These are phyloP conservation scores for Hybognathus amarus DNA, from an alignment of 2,797 vertebrate genomes.

Conservation along the genomic window DNA sequence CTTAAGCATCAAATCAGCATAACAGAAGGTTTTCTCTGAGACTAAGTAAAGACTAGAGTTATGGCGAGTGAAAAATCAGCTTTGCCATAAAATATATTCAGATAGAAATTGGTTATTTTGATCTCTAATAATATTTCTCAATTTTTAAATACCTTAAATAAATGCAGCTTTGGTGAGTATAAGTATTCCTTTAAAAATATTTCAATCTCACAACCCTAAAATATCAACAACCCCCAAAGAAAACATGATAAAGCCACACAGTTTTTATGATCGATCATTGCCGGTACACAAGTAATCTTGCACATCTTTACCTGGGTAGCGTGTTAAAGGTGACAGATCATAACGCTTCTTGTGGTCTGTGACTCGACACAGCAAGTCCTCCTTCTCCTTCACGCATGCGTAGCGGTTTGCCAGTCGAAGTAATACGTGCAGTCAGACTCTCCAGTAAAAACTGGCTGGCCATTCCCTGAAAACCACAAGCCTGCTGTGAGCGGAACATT, in stretches of 20 bases:
- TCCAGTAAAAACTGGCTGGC: slow-evolving; percentile 83
- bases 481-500: neutral
- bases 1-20: neutral
- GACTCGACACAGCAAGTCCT: slow-evolving; percentile 86
- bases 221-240: neutral
- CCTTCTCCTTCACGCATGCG: slow-evolving; percentile 89
- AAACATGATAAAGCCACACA: neutral
- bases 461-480: slow-evolving; percentile 71
- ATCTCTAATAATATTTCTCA: neutral
- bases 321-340: slow-evolving; percentile 87
- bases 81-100: neutral
- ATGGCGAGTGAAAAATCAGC: neutral
- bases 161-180: neutral
- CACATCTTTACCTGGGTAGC: slow-evolving; percentile 80
- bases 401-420: slow-evolving; percentile 92
- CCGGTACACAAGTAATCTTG: neutral
- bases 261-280: neutral
- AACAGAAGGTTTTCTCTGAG: neutral
- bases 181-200: neutral
- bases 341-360: slow-evolving; percentile 82
- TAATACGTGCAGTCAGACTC: slow-evolving; percentile 95
- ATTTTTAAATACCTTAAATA: neutral
- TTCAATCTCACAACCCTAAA: neutral
- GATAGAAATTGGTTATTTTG: neutral
- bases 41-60: neutral